Evolutionary conservation across 2,888 invertebrate species (phyloP), one percentile per base, ranked within the genome.

Genomic region (Sphaeridia pumilis): DNA sequence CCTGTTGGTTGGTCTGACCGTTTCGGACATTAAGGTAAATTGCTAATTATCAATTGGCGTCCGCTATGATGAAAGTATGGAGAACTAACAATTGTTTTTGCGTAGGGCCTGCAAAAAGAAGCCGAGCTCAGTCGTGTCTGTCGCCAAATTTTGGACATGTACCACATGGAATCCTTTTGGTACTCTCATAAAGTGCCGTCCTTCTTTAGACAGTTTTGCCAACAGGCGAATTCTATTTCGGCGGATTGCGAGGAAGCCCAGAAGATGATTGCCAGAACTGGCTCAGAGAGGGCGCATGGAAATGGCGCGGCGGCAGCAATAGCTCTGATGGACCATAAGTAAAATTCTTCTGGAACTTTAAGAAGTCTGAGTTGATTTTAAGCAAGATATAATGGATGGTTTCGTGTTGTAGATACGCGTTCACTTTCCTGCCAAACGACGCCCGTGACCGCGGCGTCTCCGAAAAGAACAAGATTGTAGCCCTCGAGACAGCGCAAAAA

Each of bases 21-120:
- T 64, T 43, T 56, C 56, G 25, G 64, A 64, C 34, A 64, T 64
- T 50, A 58, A 61, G 57, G 63, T 63, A 55, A 47, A 28, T 12
- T 41, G 17, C 31, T 31, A 31, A 14, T 31, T 14, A 31, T 10
- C 31, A n/a, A n/a, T n/a, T n/a, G n/a, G n/a, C n/a, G n/a, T n/a
- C n/a, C n/a, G n/a, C n/a, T n/a, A n/a, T n/a, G n/a, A n/a, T n/a
- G n/a, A n/a, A n/a, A n/a, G n/a, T n/a, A n/a, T n/a, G n/a, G n/a
- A n/a, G n/a, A n/a, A n/a, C n/a, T n/a, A n/a, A n/a, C n/a, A n/a
- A n/a, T n/a, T n/a, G n/a, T n/a, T n/a, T n/a, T n/a, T 41, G 20
- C 24, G 50, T 55, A 63, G 60, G 59, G 58, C 1, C 38, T 64
- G 20, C 61, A 62, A 48, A 60, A 59, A 46, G 61, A 62, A 43